A percentile compares a stretch with the other conserved stretches of the same genome.
These are phyloP conservation scores for Pterois miles DNA, from an alignment of 2,797 vertebrate genomes.

Conservation along the genomic window DNA sequence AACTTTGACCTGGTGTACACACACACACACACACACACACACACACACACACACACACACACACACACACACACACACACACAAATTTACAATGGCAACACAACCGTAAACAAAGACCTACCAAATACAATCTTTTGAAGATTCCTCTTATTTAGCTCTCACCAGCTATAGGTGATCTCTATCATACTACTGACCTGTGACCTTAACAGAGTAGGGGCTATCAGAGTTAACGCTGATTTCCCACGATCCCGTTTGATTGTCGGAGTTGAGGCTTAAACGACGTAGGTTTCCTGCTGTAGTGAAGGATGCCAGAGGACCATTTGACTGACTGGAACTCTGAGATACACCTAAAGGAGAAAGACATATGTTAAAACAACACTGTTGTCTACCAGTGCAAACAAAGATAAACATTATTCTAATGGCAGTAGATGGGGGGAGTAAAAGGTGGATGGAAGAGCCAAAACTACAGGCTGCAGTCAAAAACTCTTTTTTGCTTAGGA, in stretches of 20 bases:
- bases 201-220: constrained; percentile 65
- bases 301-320: constrained; percentile 65
- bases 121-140: neutral
- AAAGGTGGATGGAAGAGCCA: neutral
- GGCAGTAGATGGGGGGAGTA: neutral
- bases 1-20: constrained; percentile 71
- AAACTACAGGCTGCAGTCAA: too few species aligned
- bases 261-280: constrained; percentile 56
- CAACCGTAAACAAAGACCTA: neutral
- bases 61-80: neutral
- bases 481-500: too few species aligned
- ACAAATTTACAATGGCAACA: neutral
- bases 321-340: constrained; percentile 60
- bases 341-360: constrained; percentile 56
- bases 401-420: neutral
- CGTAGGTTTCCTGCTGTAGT: constrained; percentile 70
- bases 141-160: neutral
- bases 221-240: constrained; percentile 62
- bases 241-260: constrained; percentile 71
- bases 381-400: neutral
- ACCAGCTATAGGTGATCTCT: neutral
- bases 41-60: neutral
- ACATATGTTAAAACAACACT: neutral
- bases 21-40: neutral
- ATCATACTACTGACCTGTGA: constrained; percentile 68